Evolutionary conservation across 2,113 vertebrate genomes (phyloP), one percentile per base, ranked within the genome.

Genomic region (Edolisoma coerulescens): DNA sequence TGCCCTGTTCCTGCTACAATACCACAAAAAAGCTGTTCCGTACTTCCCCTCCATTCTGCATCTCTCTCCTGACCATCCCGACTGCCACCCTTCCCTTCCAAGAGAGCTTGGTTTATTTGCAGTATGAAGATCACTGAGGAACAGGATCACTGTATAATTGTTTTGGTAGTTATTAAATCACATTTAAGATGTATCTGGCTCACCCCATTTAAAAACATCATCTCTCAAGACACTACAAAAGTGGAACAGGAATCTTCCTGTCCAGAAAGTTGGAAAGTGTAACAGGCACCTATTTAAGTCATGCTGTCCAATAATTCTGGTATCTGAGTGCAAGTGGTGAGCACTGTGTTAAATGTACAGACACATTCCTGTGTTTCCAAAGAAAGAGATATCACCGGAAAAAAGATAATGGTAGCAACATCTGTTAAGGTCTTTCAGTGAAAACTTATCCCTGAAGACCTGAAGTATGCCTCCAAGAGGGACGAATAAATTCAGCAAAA

Each of bases 91-190:
- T 69, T 61, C 16, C 32, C 39, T 47, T 68, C 33, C 30, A 21
- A 56, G 7, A 6, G 7, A 84, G 8, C 7, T 74, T 32, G 24
- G 13, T 47, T 77, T 22, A 18, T 52, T 7, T 71, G 69, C 32
- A 88, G n/a, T 84, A 80, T 8, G 28, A 53, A 57, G 7, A 84
- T 27, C 61, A 30, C 10, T 13, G 14, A 45, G 37, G 14, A 73
- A n/a, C n/a, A 44, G 11, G 27, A 61, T 9, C n/a, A n/a, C 10
- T 42, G 2, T 20, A 0, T 3, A 44, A 54, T 3, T 9, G 2
- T 7, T 41, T 19, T 26, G 7, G 8, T 19, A 61, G 16, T 7
- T 63, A 61, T 13, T 60, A 27, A 54, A 81, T 57, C 10, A 27
- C 0, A 9, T 21, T 44, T 37, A 16, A 79, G 57, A 45, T 16